Base-by-base conservation (phyloP, 2,888 invertebrate genomes). In the Pimpla rufipes region DNA sequence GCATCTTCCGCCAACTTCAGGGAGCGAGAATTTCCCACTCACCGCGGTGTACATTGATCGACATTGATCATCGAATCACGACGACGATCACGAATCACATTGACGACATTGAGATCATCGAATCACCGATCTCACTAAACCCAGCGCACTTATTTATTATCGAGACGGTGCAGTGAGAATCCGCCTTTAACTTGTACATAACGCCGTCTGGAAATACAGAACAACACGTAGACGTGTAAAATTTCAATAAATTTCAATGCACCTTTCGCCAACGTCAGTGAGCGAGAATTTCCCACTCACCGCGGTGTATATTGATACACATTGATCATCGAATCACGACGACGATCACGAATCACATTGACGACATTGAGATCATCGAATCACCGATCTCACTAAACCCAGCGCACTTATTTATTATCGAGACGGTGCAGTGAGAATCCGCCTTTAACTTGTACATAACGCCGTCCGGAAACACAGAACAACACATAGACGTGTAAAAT, bases 231-330 rank as follows among this genome's bases (percentile, higher is more conserved):
- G 42, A 64, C 52, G 50, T 59, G 45, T 62, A 29, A 45, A 73
- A 77, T 83, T 64, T 74, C 45, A 83, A 83, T 83, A 74, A 74
- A 68, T 78, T 74, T 80, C 80, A 78, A 83, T 80, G 62, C 29
- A 68, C 71, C 45, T 40, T 35, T 21, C 18, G 5, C n/a, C 21
- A 42, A n/a, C 29, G 45, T 35, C 66, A 57, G 47, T 47, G 74
- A 74, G 40, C 40, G 59, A 59, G 57, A n/a, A n/a, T n/a, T n/a
- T n/a, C n/a, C n/a, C n/a, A n/a, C n/a, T n/a, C n/a, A n/a, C n/a
- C n/a, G n/a, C n/a, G n/a, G n/a, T n/a, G n/a, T n/a, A n/a, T n/a
- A n/a, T n/a, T n/a, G n/a, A n/a, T n/a, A n/a, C n/a, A n/a, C n/a
- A n/a, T n/a, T n/a, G n/a, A n/a, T n/a, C n/a, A n/a, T n/a, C n/a